Percentiles rank a stretch among this genome's conserved stretches.
phyloP scores from a whole-genome alignment of 2,888 invertebrate species.

The Cordilura impudica region DNA sequence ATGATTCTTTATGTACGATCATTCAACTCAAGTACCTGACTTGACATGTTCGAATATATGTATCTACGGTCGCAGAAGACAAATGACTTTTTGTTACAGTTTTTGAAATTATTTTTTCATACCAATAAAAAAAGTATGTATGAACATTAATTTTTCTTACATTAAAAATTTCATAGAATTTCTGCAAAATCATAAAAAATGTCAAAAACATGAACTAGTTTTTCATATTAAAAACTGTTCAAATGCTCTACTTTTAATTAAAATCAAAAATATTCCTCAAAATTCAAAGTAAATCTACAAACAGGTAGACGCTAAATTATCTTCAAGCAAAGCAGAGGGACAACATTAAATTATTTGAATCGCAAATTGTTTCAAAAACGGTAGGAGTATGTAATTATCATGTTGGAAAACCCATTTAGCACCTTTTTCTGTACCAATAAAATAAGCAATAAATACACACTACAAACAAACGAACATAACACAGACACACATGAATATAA shows the following conservation, averaged over 20 bases:
- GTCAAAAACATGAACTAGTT: constrained; percentile 27
- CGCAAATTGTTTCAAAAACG: neutral
- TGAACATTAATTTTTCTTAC: neutral
- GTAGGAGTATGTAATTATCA: constrained; percentile 65
- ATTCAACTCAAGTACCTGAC: constrained; percentile 19
- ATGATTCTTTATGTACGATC: neutral
- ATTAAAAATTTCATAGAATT: constrained; percentile 5
- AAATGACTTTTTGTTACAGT: constrained; percentile 32
- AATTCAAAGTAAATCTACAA: constrained; percentile 28
- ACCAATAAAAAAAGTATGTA: too few species aligned
- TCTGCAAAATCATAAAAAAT: constrained; percentile 38
- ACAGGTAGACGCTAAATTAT: too few species aligned
- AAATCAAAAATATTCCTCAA: neutral
- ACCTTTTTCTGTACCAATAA: constrained; percentile 66
- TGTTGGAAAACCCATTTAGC: constrained; percentile 69
- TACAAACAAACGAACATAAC: neutral
- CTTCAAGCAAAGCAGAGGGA: too few species aligned
- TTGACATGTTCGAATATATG: neutral
- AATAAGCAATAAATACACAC: constrained; percentile 30
- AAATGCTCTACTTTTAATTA: constrained; percentile 15
- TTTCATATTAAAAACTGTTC: constrained; percentile 17
- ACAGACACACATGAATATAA: too few species aligned
- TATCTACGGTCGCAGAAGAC: neutral
- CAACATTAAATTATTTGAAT: too few species aligned
- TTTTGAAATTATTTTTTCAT: constrained; percentile 9